Base-by-base conservation (phyloP, 2,113 vertebrate species). In the Blennius ocellaris region DNA sequence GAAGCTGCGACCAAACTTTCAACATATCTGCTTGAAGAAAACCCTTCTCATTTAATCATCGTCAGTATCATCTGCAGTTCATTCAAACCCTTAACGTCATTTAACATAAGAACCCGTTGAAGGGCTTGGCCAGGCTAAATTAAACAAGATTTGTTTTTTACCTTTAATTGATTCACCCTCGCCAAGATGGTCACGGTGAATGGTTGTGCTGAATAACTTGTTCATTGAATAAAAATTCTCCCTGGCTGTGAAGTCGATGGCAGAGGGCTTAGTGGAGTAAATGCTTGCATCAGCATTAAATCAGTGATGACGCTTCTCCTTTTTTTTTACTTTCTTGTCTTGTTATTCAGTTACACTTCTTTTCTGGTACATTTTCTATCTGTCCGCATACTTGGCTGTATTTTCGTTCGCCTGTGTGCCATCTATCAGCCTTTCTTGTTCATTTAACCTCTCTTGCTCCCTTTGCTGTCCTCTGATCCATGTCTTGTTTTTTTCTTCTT, bases 151-250 rank as follows among this genome's bases (percentile, higher is more conserved):
- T 84, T 83, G 69, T 82, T 87, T 87, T 80, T 55, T 65, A 71
- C 81, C 79, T 87, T 68, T 50, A 84, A 90, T 88, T 82, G 88
- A 91, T 89, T 86, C 41, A 60, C 59, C 45, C 61, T 41, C 6
- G 76, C 74, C 73, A 72, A 51, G 82, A 72, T 52, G 69, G 83
- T 83, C 74, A 68, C 78, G 54, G 79, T 57, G 74, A 84, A 79
- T 50, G 67, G 68, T 17, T 7, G 11, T 47, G 68, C 78, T 81
- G 78, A 82, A 85, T 85, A 87, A 82, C 80, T 79, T 73, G 66
- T 5, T n/a, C 68, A 91, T 90, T 8, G 86, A 89, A 78, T 78
- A 52, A 55, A 77, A 66, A 86, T 73, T 84, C 84, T 74, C 44
- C 69, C 81, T 51, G 81, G 73, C 76, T 74, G 82, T 73, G 63